Evolutionary conservation across 2,113 vertebrate species (phyloP).

Genomic region (Chloropsis cyanopogon): DNA sequence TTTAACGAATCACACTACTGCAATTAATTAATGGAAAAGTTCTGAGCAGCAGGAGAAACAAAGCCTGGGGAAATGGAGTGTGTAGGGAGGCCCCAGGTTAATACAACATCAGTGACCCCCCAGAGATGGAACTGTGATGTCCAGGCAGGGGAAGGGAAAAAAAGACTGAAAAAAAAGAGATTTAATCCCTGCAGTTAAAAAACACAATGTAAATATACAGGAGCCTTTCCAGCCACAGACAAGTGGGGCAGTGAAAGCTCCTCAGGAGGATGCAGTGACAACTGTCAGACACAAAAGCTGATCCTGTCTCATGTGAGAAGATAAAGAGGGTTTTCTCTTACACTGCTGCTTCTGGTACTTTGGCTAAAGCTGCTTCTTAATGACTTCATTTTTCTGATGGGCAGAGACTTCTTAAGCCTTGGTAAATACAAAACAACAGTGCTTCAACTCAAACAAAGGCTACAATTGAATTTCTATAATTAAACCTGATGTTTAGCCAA

Average conservation of each 20-base stretch:
- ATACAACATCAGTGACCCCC: not conserved
- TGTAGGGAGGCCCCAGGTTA: not conserved
- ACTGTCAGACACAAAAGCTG: not conserved
- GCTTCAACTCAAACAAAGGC: not conserved
- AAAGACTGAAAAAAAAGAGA: not conserved
- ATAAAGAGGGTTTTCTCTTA: not conserved
- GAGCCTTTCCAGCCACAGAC: not conserved
- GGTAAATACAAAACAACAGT: not conserved
- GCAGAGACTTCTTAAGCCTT: not conserved
- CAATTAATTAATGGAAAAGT: not conserved
- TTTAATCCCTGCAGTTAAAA: not conserved
- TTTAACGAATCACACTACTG: not conserved
- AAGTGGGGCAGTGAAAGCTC: not conserved
- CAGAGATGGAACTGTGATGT: not conserved
- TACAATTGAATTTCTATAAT: not conserved
- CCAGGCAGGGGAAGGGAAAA: accelerated
- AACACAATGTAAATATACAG: not conserved
- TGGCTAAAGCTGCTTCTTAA: not conserved
- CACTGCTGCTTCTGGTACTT: not conserved
- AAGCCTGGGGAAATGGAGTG: not conserved
- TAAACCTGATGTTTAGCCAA: not conserved
- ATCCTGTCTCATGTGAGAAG: not conserved
- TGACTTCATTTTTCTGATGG: not conserved
- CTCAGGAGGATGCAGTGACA: not conserved
- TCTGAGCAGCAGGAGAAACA: not conserved